A percentile compares a stretch with the other conserved stretches of the same genome.
phyloP scores from a whole-genome alignment of 2,113 vertebrate genomes.

The Pycnonotus jocosus region DNA sequence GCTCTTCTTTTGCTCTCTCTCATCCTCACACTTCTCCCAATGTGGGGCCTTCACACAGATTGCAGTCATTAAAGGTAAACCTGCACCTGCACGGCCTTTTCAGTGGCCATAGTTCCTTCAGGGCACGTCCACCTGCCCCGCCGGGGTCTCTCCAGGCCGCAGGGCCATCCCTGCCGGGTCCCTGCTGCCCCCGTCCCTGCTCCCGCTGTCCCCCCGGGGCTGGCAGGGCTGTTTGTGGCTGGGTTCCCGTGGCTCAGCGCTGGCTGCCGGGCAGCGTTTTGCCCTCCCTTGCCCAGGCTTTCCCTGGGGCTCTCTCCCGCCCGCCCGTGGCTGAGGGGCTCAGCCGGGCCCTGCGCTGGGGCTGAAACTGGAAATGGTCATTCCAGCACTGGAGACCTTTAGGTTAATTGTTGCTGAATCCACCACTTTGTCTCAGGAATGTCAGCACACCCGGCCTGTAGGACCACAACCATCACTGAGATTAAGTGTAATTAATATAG shows the following conservation, averaged over 20 bases:
- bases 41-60: too few species aligned
- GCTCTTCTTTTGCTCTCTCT: background rate
- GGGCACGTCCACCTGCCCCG: rapidly evolving
- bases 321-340: background rate
- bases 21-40: too few species aligned
- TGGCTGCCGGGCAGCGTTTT: background rate
- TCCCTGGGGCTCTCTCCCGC: background rate
- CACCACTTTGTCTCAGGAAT: background rate
- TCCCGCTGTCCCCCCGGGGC: background rate
- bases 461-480: background rate
- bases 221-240: background rate
- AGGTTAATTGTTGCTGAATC: background rate
- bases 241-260: background rate
- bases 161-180: background rate
- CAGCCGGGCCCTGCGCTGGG: background rate
- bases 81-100: background rate
- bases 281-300: background rate
- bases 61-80: background rate
- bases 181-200: background rate
- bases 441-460: background rate
- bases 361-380: background rate
- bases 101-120: background rate
- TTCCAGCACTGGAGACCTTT: background rate
- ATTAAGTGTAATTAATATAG: background rate
- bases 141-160: rapidly evolving